A percentile compares a stretch with the other conserved stretches of the same genome.
These are phyloP conservation scores for Clavelina lepadiformis DNA, from an alignment of 23 tunicate genomes.

Conservation along the genomic window DNA sequence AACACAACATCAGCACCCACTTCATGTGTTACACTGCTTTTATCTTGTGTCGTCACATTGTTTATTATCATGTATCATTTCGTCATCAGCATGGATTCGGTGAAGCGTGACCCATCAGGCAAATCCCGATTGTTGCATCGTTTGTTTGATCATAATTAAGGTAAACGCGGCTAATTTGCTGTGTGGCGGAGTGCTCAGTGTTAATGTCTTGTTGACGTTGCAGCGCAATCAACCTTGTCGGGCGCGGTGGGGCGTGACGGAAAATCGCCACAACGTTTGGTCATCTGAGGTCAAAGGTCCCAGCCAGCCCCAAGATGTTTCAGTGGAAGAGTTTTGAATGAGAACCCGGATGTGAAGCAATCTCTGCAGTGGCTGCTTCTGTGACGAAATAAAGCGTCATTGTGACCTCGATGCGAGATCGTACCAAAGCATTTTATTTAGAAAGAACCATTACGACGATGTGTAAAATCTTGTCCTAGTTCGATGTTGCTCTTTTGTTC, in stretches of 20 bases:
- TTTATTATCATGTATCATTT: neutral
- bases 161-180: conserved; percentile 11
- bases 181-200: neutral
- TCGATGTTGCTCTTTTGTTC: too few species aligned
- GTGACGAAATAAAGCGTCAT: too few species aligned
- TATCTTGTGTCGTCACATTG: conserved; percentile 1
- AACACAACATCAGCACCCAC: neutral
- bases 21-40: neutral
- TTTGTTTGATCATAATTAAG: conserved; percentile 24
- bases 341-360: too few species aligned
- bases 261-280: conserved; percentile 33
- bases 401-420: too few species aligned
- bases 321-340: conserved; percentile 38
- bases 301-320: conserved; percentile 17
- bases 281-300: conserved; percentile 31
- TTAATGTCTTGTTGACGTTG: neutral
- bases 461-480: too few species aligned
- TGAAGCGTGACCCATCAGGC: conserved; percentile 27
- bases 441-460: too few species aligned
- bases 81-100: conserved; percentile 16
- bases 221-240: too few species aligned
- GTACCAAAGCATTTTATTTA: too few species aligned
- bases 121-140: conserved; percentile 14
- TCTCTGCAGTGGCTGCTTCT: too few species aligned
- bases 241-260: too few species aligned